Evolutionary conservation across 35 echinoderm and acorn worm genomes (phyloP).

Genomic region (Diadema setosum): DNA sequence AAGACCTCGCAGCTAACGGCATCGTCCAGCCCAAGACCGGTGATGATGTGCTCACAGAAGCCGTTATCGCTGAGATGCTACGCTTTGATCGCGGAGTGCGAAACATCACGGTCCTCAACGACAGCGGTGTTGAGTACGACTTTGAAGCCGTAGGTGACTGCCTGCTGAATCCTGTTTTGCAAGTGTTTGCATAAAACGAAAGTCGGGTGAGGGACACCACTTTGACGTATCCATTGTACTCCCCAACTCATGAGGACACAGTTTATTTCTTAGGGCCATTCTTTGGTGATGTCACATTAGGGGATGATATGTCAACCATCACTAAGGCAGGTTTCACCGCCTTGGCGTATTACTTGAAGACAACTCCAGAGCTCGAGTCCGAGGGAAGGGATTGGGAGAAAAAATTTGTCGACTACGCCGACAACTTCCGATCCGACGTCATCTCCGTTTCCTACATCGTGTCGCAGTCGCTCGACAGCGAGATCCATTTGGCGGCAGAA

Average conservation of each 20-base stretch:
- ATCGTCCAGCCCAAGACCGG: slow-evolving; percentile 51
- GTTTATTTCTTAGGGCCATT: neutral
- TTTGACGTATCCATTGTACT: neutral
- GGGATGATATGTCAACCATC: neutral
- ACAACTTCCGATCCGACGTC: neutral
- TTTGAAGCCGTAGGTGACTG: slow-evolving; percentile 53
- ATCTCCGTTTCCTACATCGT: slow-evolving; percentile 6
- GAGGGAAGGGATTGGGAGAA: slow-evolving; percentile 50
- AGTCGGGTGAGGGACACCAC: neutral
- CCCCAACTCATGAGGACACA: neutral
- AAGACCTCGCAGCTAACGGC: slow-evolving; percentile 14
- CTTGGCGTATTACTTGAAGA: neutral
- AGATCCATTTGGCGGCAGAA: slow-evolving; percentile 30
- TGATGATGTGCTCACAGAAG: slow-evolving; percentile 45
- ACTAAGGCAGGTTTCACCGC: neutral
- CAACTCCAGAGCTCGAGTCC: neutral
- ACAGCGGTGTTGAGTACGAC: neutral
- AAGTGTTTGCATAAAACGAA: neutral
- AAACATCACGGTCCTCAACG: neutral
- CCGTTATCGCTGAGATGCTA: slow-evolving; percentile 53
- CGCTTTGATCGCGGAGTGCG: slow-evolving; percentile 17
- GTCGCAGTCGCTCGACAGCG: slow-evolving; percentile 58
- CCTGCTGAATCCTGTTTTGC: slow-evolving; percentile 45
- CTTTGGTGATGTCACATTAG: neutral
- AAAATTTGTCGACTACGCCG: neutral